These are phyloP conservation scores for Pseudolaguvia tuberculata DNA, from an alignment of 2,113 vertebrate genomes.

Conservation along the genomic window DNA sequence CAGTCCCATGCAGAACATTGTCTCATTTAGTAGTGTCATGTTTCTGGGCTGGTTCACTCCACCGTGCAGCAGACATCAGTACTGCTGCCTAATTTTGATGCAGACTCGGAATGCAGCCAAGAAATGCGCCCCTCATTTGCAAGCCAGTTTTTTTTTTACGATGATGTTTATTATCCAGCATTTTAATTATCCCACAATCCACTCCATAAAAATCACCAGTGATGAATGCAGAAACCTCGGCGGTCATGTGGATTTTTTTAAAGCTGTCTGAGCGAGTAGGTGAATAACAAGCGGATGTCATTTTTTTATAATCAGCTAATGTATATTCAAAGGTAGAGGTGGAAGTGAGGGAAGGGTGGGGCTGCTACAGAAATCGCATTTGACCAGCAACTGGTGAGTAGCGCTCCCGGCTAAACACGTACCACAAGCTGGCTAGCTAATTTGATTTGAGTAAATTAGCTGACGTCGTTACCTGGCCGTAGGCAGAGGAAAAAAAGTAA, in stretches of 20 bases:
- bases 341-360: not conserved
- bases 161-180: not conserved
- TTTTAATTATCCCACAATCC: slow-evolving; percentile 10
- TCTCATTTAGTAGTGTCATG: not conserved
- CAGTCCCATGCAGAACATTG: not conserved
- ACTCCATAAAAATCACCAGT: not conserved
- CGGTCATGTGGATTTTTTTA: not conserved
- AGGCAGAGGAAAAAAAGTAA: not conserved
- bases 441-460: slow-evolving; percentile 22
- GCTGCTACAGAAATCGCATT: not conserved
- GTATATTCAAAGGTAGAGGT: not conserved
- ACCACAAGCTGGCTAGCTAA: not conserved
- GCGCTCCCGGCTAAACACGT: slow-evolving; percentile 2
- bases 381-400: not conserved
- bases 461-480: not conserved
- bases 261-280: not conserved
- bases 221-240: not conserved
- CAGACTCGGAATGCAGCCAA: not conserved
- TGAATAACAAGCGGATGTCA: slow-evolving; percentile 1
- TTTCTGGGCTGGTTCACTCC: not conserved
- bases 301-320: slow-evolving; percentile 13
- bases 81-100: not conserved
- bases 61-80: not conserved
- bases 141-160: not conserved
- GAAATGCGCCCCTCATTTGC: not conserved